A percentile compares a stretch with the other conserved stretches of the same genome.
These are phyloP conservation scores for Chlorodrepanis virens DNA, from an alignment of 2,113 vertebrate genomes.

Conservation along the genomic window DNA sequence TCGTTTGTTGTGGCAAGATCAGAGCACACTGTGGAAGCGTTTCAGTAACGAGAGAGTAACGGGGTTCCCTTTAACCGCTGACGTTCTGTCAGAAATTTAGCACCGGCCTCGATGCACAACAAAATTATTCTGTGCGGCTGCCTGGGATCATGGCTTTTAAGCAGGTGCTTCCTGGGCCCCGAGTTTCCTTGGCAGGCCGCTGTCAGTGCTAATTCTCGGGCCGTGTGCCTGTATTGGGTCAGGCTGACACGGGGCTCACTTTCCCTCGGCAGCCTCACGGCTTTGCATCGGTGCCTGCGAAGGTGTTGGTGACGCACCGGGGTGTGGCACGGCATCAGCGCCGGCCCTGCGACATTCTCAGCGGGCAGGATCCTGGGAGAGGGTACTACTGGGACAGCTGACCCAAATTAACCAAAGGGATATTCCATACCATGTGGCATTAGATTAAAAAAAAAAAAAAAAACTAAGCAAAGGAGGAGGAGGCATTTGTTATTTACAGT, in stretches of 20 bases:
- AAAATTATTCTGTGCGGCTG: accelerated
- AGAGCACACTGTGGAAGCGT: accelerated
- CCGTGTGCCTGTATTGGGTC: accelerated
- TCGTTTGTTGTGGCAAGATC: background rate
- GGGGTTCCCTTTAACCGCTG: accelerated
- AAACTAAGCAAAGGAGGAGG: background rate
- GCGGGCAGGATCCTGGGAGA: background rate
- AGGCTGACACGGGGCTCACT: accelerated
- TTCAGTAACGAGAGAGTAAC: accelerated
- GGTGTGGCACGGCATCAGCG: background rate
- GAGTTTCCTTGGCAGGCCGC: accelerated
- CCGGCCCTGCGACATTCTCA: background rate
- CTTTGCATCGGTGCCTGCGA: accelerated
- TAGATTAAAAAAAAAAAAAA: background rate
- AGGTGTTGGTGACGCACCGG: background rate
- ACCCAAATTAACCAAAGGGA: background rate
- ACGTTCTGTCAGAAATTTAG: accelerated
- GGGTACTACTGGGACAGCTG: no score
- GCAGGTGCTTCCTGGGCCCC: accelerated
- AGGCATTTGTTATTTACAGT: background rate
- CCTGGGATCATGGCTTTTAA: background rate
- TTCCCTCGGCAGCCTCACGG: background rate
- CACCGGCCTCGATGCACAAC: accelerated
- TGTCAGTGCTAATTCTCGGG: accelerated
- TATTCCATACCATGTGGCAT: background rate